Evolutionary conservation across 2,888 invertebrate species (phyloP), one percentile per base, ranked within the genome.

Genomic region (Pheosia gnoma): DNA sequence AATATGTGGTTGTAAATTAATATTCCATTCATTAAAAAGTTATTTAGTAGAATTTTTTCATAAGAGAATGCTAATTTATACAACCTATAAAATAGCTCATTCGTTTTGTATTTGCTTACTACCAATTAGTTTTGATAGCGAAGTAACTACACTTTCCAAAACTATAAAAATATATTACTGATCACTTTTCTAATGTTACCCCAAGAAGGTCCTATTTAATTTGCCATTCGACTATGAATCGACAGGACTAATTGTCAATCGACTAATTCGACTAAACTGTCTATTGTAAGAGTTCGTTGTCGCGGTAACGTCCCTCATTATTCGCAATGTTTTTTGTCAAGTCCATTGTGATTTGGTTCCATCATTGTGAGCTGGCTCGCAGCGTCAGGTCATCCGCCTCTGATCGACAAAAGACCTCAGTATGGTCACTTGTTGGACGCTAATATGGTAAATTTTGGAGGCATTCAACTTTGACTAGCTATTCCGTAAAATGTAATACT

Each of bases 281-380:
- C 47, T 61, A 41, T 57, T 60, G 61, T 49, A 60, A 65, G 69
- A 70, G 75, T 62, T 72, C 70, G 62, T 73, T 70, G 75, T 74
- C 58, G 57, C 47, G 58, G 45, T 65, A 71, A 69, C 69, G 75
- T 68, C 66, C 69, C 63, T 65, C 68, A 75, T 74, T 70, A 73
- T 72, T 70, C 51, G 65, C 61, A 61, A 62, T 47, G 8, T 60
- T 71, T 80, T 80, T 80, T 82, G 76, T 71, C 4, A 60, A 61
- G 71, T 72, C 72, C 76, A 81, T 79, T 80, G 77, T 74, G 71
- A 60, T 70, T 70, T 71, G 63, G 71, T 72, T 69, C 60, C 70
- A 69, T 63, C 71, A 67, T 65, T 68, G 63, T 59, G 71, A 63
- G 66, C 65, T 67, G 66, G 61, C 54, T 53, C 49, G 56, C 25